Evolutionary conservation across 2,888 invertebrate species (phyloP), one percentile per base, ranked within the genome.

Genomic region (Drosophila pullipes): DNA sequence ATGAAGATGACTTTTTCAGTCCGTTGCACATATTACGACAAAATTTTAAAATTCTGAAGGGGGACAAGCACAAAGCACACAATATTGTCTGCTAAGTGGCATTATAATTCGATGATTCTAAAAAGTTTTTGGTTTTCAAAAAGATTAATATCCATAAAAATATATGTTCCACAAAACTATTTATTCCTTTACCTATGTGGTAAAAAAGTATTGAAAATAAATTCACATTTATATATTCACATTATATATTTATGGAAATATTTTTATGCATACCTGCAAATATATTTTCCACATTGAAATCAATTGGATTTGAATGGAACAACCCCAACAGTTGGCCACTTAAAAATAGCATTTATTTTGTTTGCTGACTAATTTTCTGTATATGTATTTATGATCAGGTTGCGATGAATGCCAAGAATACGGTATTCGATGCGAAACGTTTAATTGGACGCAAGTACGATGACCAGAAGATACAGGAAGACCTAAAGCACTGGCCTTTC

Each of bases 401-500:
- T 30, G 96, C 96, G 11, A 96, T 96, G 95, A 97, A 97, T 92
- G 97, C 97, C 18, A 95, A 94, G 88, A 97, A 97, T 91, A 97
- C 97, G 4, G 96, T 97, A 0, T 97, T 97, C 89, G 96, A 97
- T 93, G 97, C 97, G 39, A 97, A 97, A 93, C 95, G 98, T 71
- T 94, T 98, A 60, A 97, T 98, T 81, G 98, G 97, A 4, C 95
- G 97, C 66, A 95, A 95, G 85, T 97, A 95, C 91, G 96, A 97
- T 82, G 98, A 98, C 89, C 93, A 95, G 0, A 95, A 95, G 88
- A 96, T 97, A 37, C 97, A 97, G 93, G 95, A 95, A 54, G 98
- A 98, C 92, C 95, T 97, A 92, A 96, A 97, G 91, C 96, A 96
- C 89, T 98, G 97, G 97, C 96, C 97, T 0, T 98, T 98, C 92